Percentiles rank a stretch among this genome's conserved stretches.
Conservation (phyloP, 2,888 invertebrate species). For the Chymomyza caudatula region DNA sequence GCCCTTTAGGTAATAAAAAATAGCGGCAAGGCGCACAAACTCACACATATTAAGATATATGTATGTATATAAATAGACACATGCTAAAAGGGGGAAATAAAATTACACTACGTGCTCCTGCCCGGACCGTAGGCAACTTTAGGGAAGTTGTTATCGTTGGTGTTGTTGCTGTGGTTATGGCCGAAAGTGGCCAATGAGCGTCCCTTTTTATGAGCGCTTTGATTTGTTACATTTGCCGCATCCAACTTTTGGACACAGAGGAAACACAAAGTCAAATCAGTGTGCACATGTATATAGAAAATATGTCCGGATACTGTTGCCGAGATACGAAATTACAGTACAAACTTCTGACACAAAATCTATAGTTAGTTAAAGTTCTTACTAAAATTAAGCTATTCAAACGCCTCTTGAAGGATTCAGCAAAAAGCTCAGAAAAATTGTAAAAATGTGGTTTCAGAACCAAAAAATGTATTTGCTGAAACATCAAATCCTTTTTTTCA, state of each 20-base stretch:
- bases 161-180: not conserved
- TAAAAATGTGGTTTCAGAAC: no score
- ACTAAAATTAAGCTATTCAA: no score
- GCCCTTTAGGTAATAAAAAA: constrained; percentile 11
- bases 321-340: no score
- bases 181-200: not conserved
- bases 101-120: constrained; percentile 27
- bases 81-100: constrained; percentile 21
- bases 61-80: not conserved
- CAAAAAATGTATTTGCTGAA: no score
- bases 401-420: no score
- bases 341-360: no score
- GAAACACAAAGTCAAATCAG: not conserved
- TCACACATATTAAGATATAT: not conserved
- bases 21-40: not conserved
- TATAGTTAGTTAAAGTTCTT: no score
- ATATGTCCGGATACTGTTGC: not conserved
- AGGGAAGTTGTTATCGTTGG: not conserved
- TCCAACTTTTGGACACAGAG: not conserved
- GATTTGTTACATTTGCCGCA: constrained; percentile 36
- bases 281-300: not conserved
- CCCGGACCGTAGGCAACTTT: not conserved
- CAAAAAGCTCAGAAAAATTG: no score
- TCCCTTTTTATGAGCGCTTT: constrained; percentile 19
- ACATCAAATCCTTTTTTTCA: no score